Percentiles rank a stretch among this genome's conserved stretches.
These are phyloP conservation scores for Tholera decimalis DNA, from an alignment of 2,888 invertebrate species.

Conservation along the genomic window DNA sequence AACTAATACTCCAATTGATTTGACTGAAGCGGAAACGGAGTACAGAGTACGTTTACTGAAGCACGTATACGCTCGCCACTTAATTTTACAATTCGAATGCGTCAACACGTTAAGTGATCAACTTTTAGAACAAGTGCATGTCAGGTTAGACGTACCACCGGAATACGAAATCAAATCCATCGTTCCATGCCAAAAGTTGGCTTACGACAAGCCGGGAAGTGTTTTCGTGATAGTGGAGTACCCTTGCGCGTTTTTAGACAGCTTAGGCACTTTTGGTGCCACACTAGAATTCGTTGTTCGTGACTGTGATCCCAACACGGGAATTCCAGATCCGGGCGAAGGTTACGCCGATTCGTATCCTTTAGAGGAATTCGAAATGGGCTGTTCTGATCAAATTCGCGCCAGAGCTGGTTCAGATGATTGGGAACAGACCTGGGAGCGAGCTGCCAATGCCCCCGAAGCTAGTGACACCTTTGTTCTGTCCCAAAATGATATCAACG, in stretches of 20 bases:
- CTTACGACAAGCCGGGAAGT: slow-evolving; percentile 96
- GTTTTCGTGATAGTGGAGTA: slow-evolving; percentile 96
- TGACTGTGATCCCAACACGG: slow-evolving; percentile 99
- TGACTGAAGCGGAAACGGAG: slow-evolving; percentile 99
- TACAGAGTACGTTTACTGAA: slow-evolving; percentile 98
- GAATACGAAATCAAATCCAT: slow-evolving; percentile 94
- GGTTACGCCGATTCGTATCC: slow-evolving; percentile 99
- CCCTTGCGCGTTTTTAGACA: slow-evolving; percentile 90
- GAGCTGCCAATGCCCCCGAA: slow-evolving; percentile 93
- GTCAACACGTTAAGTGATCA: slow-evolving; percentile 99
- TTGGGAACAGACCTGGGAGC: slow-evolving; percentile 94
- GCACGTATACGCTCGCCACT: slow-evolving; percentile 96
- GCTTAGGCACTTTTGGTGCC: slow-evolving; percentile 96
- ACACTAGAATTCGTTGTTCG: slow-evolving; percentile 98
- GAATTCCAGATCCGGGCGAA: slow-evolving; percentile 98
- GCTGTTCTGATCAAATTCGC: slow-evolving; percentile 84
- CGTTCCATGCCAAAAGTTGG: slow-evolving; percentile 94
- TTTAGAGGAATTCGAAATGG: slow-evolving; percentile 94
- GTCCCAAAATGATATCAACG: slow-evolving; percentile 88
- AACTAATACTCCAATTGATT: slow-evolving; percentile 95
- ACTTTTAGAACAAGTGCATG: slow-evolving; percentile 97
- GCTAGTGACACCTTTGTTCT: slow-evolving; percentile 98
- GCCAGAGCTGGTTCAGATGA: slow-evolving; percentile 79
- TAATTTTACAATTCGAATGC: slow-evolving; percentile 99
- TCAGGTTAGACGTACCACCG: slow-evolving; percentile 96